Evolutionary conservation across 2,888 invertebrate genomes (phyloP).

Genomic region (Bedellia somnulentella): DNA sequence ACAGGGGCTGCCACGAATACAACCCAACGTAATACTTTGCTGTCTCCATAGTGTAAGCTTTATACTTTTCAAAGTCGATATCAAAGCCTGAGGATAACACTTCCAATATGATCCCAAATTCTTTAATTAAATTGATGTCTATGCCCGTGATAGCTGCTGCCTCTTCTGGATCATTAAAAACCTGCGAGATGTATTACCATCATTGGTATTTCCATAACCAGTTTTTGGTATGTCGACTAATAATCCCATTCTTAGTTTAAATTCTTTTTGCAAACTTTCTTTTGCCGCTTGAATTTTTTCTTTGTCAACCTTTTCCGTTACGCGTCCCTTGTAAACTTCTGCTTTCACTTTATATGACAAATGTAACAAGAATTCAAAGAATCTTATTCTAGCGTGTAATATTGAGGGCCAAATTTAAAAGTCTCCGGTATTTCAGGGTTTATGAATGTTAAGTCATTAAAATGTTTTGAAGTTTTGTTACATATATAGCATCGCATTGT

Average conservation of each 20-base stretch:
- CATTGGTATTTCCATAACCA: background rate
- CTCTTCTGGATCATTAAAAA: no score
- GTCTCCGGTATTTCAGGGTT: conserved; percentile 10
- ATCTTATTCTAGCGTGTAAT: conserved; percentile 16
- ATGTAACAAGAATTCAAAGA: conserved; percentile 17
- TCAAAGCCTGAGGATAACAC: background rate
- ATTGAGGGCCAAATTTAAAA: conserved; percentile 15
- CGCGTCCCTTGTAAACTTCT: no score
- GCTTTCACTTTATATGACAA: conserved; percentile 20
- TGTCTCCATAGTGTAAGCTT: no score
- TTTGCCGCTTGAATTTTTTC: no score
- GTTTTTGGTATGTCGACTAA: no score
- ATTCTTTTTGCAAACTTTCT: no score
- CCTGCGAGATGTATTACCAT: background rate
- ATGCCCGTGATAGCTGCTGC: no score
- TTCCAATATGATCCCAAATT: background rate
- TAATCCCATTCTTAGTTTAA: background rate
- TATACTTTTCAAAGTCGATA: background rate
- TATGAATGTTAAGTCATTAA: conserved; percentile 15
- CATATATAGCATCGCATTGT: conserved; percentile 20
- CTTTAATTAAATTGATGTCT: background rate
- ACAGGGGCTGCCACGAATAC: no score
- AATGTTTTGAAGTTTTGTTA: conserved; percentile 17
- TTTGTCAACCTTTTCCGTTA: no score
- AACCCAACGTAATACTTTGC: no score